phyloP scores from a whole-genome alignment of 2,888 invertebrate species.

The Nephrotoma appendiculata region DNA sequence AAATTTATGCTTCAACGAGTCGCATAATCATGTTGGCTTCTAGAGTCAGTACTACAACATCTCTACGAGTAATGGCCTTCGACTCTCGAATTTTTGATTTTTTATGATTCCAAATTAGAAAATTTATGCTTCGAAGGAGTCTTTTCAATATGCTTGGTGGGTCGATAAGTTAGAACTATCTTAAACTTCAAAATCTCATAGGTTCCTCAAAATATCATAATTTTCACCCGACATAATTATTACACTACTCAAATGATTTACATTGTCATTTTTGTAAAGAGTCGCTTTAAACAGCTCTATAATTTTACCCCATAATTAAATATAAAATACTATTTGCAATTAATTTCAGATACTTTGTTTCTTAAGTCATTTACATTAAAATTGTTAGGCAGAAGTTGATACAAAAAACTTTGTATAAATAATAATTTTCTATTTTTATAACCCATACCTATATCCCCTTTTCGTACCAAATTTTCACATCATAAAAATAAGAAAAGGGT shows the following conservation, averaged over 20 bases:
- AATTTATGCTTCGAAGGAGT: too few species aligned
- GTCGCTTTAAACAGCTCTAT: background rate
- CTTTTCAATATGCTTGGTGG: too few species aligned
- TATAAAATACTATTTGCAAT: background rate
- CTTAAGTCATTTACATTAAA: background rate
- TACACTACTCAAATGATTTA: background rate
- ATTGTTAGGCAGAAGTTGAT: background rate
- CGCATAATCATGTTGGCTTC: too few species aligned
- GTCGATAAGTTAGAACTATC: too few species aligned
- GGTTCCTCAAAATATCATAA: too few species aligned
- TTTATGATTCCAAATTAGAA: too few species aligned
- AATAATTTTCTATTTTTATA: background rate
- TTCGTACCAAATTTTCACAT: background rate
- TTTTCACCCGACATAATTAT: background rate
- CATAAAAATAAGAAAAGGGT: background rate
- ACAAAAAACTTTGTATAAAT: background rate
- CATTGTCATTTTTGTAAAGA: background rate
- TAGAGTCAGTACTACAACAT: too few species aligned
- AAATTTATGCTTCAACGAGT: too few species aligned
- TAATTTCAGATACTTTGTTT: background rate
- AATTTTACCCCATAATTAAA: background rate
- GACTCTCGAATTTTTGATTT: too few species aligned
- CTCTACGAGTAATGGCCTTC: too few species aligned
- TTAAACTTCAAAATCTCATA: too few species aligned
- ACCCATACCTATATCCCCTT: background rate